Conservation (phyloP, 2,797 vertebrate species). For the Euthynnus affinis region DNA sequence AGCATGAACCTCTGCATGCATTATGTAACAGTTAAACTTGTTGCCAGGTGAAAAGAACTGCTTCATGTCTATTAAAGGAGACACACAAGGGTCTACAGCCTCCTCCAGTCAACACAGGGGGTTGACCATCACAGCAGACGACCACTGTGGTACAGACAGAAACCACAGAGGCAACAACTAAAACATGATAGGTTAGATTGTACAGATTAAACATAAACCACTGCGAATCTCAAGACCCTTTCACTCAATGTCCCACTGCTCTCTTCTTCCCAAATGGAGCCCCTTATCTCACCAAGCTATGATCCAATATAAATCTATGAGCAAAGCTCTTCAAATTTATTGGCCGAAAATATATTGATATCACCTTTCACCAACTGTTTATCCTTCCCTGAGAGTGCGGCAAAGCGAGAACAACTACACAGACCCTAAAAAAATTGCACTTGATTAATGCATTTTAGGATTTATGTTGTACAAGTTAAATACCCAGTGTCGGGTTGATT, state of each 20-base stretch:
- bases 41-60: constrained; percentile 26
- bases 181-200: constrained; percentile 23
- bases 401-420: constrained; percentile 38
- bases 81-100: constrained; percentile 17
- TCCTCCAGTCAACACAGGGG: constrained; percentile 15
- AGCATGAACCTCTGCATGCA: background rate
- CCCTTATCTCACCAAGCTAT: constrained; percentile 55
- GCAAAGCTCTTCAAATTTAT: constrained; percentile 44
- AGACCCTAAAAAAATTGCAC: constrained; percentile 39
- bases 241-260: constrained; percentile 32
- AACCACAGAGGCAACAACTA: constrained; percentile 37
- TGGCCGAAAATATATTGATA: constrained; percentile 48
- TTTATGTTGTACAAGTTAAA: constrained; percentile 44
- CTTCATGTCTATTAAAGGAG: constrained; percentile 31
- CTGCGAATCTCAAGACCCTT: constrained; percentile 47
- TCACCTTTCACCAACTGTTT: constrained; percentile 59
- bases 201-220: constrained; percentile 49
- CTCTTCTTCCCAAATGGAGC: constrained; percentile 40
- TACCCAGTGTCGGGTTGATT: constrained; percentile 35
- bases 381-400: constrained; percentile 36
- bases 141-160: constrained; percentile 2
- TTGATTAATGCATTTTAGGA: constrained; percentile 62
- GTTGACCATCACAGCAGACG: background rate
- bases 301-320: constrained; percentile 56
- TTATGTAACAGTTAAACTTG: constrained; percentile 25